These are phyloP conservation scores for Pseudococcus longispinus DNA, from an alignment of 2,888 invertebrate species.

Conservation along the genomic window DNA sequence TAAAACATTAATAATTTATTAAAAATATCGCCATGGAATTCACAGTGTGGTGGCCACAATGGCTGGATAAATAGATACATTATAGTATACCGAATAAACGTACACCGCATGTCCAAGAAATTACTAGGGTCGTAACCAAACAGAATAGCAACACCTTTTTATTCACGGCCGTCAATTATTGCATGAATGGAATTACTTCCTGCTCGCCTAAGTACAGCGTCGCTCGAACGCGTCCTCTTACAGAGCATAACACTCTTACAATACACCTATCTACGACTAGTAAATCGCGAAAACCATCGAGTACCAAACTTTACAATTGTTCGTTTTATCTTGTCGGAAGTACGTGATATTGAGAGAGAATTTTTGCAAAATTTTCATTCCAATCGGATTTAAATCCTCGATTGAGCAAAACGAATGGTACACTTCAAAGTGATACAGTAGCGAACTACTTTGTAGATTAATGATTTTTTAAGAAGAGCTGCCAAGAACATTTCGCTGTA, in stretches of 20 bases:
- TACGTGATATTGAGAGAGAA: too few species aligned
- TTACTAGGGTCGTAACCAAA: conserved; percentile 12
- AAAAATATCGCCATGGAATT: neutral
- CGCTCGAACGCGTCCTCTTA: neutral
- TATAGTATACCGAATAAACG: neutral
- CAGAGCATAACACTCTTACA: neutral
- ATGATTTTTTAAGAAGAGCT: neutral
- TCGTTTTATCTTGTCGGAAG: too few species aligned
- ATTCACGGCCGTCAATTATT: conserved; percentile 30
- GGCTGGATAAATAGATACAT: neutral
- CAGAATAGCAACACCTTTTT: conserved; percentile 9
- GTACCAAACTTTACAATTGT: neutral
- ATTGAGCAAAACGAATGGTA: too few species aligned
- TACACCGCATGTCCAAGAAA: conserved; percentile 9
- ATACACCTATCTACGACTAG: too few species aligned
- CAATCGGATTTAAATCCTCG: too few species aligned
- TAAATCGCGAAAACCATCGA: neutral
- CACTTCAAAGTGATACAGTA: neutral
- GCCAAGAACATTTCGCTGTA: neutral
- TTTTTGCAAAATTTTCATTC: neutral
- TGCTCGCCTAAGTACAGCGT: neutral
- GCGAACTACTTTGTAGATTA: neutral
- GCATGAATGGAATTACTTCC: conserved; percentile 19
- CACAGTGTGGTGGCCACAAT: neutral
- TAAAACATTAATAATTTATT: conserved; percentile 1